Percentiles rank a stretch among this genome's conserved stretches.
phyloP scores from a whole-genome alignment of 2,797 vertebrate genomes.

The Phataginus tricuspis region DNA sequence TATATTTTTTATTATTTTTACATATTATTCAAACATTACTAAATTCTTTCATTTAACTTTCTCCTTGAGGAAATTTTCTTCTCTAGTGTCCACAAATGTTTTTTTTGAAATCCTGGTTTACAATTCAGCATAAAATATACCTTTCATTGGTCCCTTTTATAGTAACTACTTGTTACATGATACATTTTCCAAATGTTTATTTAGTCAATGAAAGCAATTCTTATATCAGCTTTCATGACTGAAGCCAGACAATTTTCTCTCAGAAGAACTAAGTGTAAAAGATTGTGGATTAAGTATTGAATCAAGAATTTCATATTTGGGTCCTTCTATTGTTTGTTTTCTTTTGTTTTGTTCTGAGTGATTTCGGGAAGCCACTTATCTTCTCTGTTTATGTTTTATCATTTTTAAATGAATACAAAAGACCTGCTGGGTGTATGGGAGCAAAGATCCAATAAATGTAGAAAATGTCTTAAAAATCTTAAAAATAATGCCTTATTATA shows the following conservation, averaged over 20 bases:
- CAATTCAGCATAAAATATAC: not conserved
- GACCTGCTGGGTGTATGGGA: not conserved
- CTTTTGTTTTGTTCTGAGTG: not conserved
- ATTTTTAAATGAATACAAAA: conserved; percentile 20
- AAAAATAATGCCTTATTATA: not conserved
- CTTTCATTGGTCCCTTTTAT: not conserved
- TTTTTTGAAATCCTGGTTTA: not conserved
- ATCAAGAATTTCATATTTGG: not conserved
- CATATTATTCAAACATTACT: not conserved
- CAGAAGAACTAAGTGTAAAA: not conserved
- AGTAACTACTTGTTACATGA: not conserved
- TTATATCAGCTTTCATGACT: not conserved
- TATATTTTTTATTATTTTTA: not conserved
- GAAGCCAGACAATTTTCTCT: not conserved
- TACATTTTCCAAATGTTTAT: not conserved
- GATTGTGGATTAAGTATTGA: not conserved
- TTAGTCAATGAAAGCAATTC: not conserved
- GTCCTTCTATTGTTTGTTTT: not conserved
- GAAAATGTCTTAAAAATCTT: not conserved
- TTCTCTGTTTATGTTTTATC: not conserved
- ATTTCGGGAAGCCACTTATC: not conserved
- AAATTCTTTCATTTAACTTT: not conserved
- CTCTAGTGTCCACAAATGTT: not conserved
- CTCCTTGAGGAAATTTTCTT: not conserved
- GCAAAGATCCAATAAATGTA: not conserved